Evolutionary conservation across 2,888 invertebrate genomes (phyloP).

Genomic region (Lomographa bimaculata): DNA sequence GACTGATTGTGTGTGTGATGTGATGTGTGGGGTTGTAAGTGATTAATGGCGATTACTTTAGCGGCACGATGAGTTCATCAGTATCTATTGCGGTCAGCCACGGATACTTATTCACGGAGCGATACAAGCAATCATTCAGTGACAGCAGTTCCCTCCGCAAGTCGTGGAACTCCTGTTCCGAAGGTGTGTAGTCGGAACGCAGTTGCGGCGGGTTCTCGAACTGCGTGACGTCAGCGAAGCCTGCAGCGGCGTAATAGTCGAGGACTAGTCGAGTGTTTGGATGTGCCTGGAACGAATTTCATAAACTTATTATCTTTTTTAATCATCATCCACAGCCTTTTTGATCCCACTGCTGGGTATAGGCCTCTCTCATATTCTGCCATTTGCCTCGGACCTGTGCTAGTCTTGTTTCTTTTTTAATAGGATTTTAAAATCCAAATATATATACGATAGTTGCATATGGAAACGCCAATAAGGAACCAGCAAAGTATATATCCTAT

Average conservation of each 20-base stretch:
- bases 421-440: not conserved
- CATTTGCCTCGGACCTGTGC: not conserved
- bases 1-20: no score
- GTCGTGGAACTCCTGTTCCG: slow-evolving; percentile 6
- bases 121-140: slow-evolving; percentile 27
- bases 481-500: no score
- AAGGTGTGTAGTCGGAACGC: not conserved
- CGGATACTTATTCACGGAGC: slow-evolving; percentile 10
- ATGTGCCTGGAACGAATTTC: slow-evolving; percentile 14
- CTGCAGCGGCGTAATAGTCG: slow-evolving; percentile 12
- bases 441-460: no score
- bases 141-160: slow-evolving; percentile 22
- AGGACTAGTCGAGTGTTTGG: slow-evolving; percentile 18
- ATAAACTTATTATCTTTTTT: not conserved
- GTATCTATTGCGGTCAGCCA: slow-evolving; percentile 23
- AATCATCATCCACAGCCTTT: not conserved
- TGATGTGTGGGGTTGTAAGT: no score
- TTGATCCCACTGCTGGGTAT: no score
- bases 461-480: no score
- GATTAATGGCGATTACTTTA: no score
- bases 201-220: slow-evolving; percentile 23
- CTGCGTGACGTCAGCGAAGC: slow-evolving; percentile 22
- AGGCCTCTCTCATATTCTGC: no score
- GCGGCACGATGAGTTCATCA: slow-evolving; percentile 26
- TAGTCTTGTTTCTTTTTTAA: not conserved